Evolutionary conservation across 2,888 invertebrate genomes (phyloP).

Genomic region (Andrena dorsata): DNA sequence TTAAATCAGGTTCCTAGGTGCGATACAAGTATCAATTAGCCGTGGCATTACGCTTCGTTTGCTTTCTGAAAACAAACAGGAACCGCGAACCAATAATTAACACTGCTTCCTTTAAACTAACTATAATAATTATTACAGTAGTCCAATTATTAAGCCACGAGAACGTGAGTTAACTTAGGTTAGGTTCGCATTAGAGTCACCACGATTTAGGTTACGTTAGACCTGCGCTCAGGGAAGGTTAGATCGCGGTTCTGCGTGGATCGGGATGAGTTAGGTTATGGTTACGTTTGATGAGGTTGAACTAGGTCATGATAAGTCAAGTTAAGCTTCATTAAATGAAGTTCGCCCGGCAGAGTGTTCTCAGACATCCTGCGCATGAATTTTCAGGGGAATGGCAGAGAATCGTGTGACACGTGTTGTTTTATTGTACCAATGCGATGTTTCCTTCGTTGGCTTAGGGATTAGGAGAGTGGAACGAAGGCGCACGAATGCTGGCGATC

Average conservation of each 20-base stretch:
- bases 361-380: too few relatives aligned
- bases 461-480: constrained; percentile 67
- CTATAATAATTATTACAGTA: too few relatives aligned
- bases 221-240: background rate
- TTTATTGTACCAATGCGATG: constrained; percentile 30
- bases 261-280: background rate
- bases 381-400: background rate
- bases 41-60: background rate
- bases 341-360: too few relatives aligned
- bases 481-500: constrained; percentile 47
- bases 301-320: too few relatives aligned
- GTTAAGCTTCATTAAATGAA: too few relatives aligned
- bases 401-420: constrained; percentile 12
- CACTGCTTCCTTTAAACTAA: background rate
- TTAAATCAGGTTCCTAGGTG: background rate
- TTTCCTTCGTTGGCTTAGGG: constrained; percentile 37
- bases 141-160: too few relatives aligned
- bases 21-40: background rate
- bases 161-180: background rate
- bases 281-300: background rate
- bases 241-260: background rate
- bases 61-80: background rate
- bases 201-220: background rate
- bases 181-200: background rate
- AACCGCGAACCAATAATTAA: background rate